phyloP scores from a whole-genome alignment of 64 coral and sea anemone species.

The Pocillopora damicornis region DNA sequence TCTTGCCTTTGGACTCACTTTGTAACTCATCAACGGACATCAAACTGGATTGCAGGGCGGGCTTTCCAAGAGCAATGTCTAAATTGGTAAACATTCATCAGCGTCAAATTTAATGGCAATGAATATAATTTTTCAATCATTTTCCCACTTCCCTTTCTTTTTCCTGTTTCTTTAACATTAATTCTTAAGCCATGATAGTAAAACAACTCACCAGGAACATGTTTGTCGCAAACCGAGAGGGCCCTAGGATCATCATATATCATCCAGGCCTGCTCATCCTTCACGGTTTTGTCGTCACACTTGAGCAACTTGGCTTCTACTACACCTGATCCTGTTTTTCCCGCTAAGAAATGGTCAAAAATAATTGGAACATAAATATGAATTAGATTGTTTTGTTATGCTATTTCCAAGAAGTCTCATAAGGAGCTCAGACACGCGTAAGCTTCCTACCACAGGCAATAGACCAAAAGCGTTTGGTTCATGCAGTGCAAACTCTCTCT shows the following conservation, averaged over 20 bases:
- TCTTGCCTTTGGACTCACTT: neutral
- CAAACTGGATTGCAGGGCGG: constrained; percentile 59
- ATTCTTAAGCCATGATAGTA: neutral
- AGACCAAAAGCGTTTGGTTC: too few species aligned
- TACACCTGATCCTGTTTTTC: constrained; percentile 17
- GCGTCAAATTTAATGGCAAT: neutral
- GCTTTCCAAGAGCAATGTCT: constrained; percentile 73
- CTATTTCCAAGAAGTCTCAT: too few species aligned
- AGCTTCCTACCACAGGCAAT: too few species aligned
- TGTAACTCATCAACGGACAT: neutral
- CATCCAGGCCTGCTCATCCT: constrained; percentile 21
- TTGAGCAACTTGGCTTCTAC: constrained; percentile 1
- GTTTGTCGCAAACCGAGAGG: constrained; percentile 42
- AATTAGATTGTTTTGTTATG: too few species aligned
- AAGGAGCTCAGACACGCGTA: too few species aligned
- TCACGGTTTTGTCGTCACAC: neutral
- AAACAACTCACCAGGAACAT: constrained; percentile 31
- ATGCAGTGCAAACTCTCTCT: too few species aligned
- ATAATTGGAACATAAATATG: neutral
- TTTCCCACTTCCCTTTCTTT: neutral
- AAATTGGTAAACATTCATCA: neutral
- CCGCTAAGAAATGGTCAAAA: neutral
- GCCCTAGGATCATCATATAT: constrained; percentile 10
- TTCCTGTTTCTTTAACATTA: neutral
- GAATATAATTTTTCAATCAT: neutral